These are phyloP conservation scores for Misgurnus anguillicaudatus DNA, from an alignment of 2,113 vertebrate species.

Conservation along the genomic window DNA sequence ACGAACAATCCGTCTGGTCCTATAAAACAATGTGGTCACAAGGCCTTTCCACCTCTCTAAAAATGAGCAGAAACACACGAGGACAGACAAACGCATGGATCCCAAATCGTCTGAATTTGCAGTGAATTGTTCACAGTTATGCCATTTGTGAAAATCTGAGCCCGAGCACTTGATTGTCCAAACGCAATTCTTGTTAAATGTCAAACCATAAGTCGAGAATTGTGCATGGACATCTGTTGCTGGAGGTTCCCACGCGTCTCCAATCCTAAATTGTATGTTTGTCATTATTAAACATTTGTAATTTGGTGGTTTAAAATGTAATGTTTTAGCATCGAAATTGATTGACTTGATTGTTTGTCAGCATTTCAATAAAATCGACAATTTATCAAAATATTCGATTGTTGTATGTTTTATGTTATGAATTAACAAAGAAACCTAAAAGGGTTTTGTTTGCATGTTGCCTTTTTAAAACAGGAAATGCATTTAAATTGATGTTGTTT, in stretches of 20 bases:
- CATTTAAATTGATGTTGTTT: neutral
- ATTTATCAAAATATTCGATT: neutral
- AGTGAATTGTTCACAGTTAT: neutral
- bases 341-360: neutral
- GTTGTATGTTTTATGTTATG: neutral
- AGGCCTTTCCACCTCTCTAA: constrained; percentile 1
- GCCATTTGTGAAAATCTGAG: constrained; percentile 37
- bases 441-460: neutral
- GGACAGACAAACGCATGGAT: constrained; percentile 2
- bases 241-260: constrained; percentile 75
- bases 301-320: neutral
- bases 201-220: constrained; percentile 83
- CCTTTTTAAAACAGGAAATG: neutral
- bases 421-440: constrained; percentile 3
- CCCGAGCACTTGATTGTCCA: constrained; percentile 92
- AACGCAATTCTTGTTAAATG: constrained; percentile 99
- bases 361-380: neutral
- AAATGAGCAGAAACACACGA: neutral
- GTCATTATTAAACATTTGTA: neutral
- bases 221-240: constrained; percentile 99
- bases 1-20: neutral
- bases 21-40: neutral
- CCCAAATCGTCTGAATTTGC: neutral
- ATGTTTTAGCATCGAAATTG: neutral
- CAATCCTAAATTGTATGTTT: neutral